Conservation (phyloP, 2,113 vertebrate genomes). For the Pycnonotus jocosus region DNA sequence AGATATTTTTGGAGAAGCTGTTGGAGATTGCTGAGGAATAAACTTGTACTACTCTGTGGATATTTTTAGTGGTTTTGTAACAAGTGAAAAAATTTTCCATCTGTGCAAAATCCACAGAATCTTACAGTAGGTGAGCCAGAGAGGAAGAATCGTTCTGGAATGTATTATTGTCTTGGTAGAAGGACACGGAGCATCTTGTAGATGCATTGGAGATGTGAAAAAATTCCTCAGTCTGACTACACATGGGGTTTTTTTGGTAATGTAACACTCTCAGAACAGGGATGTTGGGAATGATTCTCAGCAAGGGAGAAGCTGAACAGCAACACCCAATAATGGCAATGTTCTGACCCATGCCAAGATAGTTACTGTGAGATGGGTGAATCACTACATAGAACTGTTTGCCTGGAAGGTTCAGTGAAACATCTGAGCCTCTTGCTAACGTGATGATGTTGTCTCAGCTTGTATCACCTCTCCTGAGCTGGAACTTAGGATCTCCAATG, state of each 20-base stretch:
- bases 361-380: background rate
- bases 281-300: background rate
- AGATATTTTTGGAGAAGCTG: background rate
- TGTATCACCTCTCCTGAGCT: background rate
- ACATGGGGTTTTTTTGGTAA: background rate
- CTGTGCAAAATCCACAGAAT: background rate
- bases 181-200: background rate
- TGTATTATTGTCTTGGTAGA: background rate
- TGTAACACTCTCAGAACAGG: background rate
- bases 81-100: background rate
- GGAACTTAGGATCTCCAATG: background rate
- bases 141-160: background rate
- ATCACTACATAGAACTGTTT: background rate
- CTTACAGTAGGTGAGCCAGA: background rate
- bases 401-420: background rate
- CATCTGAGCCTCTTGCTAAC: background rate
- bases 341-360: background rate
- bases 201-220: background rate
- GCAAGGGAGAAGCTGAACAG: background rate
- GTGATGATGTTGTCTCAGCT: background rate
- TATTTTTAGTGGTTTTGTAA: background rate
- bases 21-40: background rate
- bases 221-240: background rate
- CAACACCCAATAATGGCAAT: background rate
- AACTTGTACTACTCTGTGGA: background rate